Evolutionary conservation across 2,113 vertebrate genomes (phyloP).

Genomic region (Nicator chloris): DNA sequence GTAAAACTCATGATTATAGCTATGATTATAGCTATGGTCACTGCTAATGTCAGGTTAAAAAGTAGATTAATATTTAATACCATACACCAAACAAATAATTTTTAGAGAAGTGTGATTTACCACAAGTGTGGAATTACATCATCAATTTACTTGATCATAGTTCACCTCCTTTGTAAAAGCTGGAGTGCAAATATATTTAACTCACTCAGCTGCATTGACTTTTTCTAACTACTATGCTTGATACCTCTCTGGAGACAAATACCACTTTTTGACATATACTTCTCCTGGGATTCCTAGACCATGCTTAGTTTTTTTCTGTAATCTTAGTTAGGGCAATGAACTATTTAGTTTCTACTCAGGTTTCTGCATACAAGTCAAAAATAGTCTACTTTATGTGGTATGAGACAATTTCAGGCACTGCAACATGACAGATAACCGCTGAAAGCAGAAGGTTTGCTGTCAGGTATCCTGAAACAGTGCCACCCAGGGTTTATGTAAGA

Average conservation of each 20-base stretch:
- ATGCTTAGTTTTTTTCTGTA: background rate
- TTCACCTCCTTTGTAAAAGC: background rate
- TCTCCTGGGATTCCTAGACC: background rate
- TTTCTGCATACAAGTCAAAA: background rate
- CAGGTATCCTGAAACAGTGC: background rate
- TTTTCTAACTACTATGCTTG: background rate
- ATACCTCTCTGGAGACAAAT: background rate
- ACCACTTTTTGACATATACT: background rate
- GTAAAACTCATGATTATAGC: background rate
- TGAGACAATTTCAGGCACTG: background rate
- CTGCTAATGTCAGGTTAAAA: background rate
- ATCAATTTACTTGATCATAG: background rate
- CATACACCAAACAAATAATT: background rate
- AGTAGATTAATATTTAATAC: background rate
- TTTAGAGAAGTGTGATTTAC: background rate
- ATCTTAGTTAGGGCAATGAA: background rate
- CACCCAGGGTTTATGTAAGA: background rate
- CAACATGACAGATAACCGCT: background rate
- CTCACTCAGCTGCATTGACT: background rate
- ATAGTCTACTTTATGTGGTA: background rate
- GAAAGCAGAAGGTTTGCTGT: background rate
- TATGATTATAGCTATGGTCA: background rate
- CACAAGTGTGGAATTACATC: background rate
- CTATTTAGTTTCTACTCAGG: background rate
- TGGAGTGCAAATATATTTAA: background rate